These are phyloP conservation scores for Entomobrya proxima DNA, from an alignment of 2,888 invertebrate species.

Conservation along the genomic window DNA sequence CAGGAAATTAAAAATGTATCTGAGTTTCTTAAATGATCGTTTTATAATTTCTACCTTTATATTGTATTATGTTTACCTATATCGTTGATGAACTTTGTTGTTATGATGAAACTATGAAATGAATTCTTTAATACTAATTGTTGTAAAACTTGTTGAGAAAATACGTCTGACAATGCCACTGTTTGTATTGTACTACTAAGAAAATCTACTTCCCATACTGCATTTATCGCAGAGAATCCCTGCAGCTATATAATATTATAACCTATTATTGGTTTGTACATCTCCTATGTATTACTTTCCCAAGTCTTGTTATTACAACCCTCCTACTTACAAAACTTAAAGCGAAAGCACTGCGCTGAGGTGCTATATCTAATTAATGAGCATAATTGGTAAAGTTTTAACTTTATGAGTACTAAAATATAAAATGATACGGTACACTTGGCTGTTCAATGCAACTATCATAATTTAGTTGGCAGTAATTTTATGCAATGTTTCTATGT, in stretches of 20 bases:
- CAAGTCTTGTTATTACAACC: background rate
- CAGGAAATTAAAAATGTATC: too few species aligned
- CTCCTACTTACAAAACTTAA: background rate
- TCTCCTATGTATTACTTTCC: constrained; percentile 23
- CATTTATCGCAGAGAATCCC: too few species aligned
- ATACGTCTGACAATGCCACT: constrained; percentile 30
- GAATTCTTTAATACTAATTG: too few species aligned
- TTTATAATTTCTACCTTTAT: too few species aligned
- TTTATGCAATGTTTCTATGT: background rate
- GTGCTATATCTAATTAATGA: constrained; percentile 41
- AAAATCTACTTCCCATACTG: too few species aligned
- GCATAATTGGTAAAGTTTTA: constrained; percentile 14
- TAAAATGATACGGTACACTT: too few species aligned
- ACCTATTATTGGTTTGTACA: background rate
- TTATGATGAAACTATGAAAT: too few species aligned
- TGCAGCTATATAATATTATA: background rate
- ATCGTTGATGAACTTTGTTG: too few species aligned
- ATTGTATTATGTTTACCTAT: too few species aligned
- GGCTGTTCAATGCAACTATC: background rate
- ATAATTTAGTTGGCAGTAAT: background rate
- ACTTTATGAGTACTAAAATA: constrained; percentile 12
- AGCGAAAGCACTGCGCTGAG: constrained; percentile 58
- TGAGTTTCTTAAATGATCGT: too few species aligned
- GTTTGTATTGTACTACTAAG: background rate
- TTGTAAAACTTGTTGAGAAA: constrained; percentile 20